A percentile compares a stretch with the other conserved stretches of the same genome.
Evolutionary conservation across 2,113 vertebrate genomes (phyloP).

Genomic region (Copsychus sechellarum): DNA sequence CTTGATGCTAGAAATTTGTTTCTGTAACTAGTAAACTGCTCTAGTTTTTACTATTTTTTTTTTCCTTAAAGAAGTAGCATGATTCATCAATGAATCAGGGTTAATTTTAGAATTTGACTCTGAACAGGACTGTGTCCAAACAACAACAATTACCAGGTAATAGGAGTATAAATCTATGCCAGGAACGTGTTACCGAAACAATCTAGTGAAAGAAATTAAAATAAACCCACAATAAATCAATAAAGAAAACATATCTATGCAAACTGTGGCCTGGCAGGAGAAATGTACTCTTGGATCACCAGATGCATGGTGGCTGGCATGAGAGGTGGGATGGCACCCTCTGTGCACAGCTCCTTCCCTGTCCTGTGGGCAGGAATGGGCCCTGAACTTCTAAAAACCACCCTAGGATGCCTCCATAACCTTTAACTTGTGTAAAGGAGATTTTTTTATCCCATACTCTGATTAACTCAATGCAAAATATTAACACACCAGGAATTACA

Average conservation of each 20-base stretch:
- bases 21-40: background rate
- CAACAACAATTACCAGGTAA: background rate
- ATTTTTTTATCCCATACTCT: background rate
- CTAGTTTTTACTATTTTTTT: background rate
- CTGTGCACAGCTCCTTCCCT: background rate
- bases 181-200: background rate
- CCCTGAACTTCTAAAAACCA: background rate
- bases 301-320: background rate
- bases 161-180: background rate
- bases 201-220: background rate
- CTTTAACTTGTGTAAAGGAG: background rate
- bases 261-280: background rate
- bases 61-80: background rate
- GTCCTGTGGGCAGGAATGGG: background rate
- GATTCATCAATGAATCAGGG: background rate
- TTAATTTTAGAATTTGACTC: background rate
- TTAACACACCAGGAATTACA: background rate
- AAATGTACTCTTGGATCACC: background rate
- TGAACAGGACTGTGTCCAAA: background rate
- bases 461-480: background rate
- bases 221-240: background rate
- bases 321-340: background rate
- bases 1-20: background rate
- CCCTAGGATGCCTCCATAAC: background rate
- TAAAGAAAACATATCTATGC: background rate